Evolutionary conservation across 2,113 vertebrate species (phyloP), one percentile per base, ranked within the genome.

Genomic region (Rallus limicola): DNA sequence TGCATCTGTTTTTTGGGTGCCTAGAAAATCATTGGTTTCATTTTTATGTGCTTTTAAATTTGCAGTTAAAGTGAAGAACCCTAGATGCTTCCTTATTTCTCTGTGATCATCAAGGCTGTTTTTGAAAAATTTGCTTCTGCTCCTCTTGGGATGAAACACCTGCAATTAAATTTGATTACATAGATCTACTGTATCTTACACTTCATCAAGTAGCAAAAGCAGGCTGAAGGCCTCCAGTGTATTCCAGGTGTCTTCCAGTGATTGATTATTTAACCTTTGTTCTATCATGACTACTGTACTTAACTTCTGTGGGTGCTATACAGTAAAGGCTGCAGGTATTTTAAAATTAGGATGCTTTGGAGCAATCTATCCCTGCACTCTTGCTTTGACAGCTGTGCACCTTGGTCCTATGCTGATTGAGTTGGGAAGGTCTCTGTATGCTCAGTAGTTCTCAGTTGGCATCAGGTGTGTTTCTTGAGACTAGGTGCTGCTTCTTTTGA

Each of bases 1-100:
- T 55, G 21, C 64, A 63, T 70, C 76, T 29, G n/a, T 48, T 88
- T 93, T 96, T 76, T 92, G 75, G 36, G 82, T 92, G n/a, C 80
- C 17, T 69, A 3, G 31, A 53, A 93, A 93, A 60, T 62, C 21
- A n/a, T 31, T 82, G 13, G 2, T 10, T 86, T 94, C 89, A 72
- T 12, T 83, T 91, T 74, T 55, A 13, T 72, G 13, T 62, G 36
- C 14, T 63, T 79, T 69, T 76, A 91, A 82, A 70, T 92, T 95
- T 34, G 17, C 48, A 53, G 42, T 85, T 91, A 82, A 93, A 89
- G 68, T 52, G 28, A 94, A 38, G 65, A 52, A 38, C 15, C 5
- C 16, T 62, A 36, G 31, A 46, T 77, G 16, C 26, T 72, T 76
- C 44, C 38, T 44, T 34, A 63, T 81, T 89, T 86, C 48, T 48